Conservation (phyloP, 2,113 vertebrate species). For the Lampris megalopsis region DNA sequence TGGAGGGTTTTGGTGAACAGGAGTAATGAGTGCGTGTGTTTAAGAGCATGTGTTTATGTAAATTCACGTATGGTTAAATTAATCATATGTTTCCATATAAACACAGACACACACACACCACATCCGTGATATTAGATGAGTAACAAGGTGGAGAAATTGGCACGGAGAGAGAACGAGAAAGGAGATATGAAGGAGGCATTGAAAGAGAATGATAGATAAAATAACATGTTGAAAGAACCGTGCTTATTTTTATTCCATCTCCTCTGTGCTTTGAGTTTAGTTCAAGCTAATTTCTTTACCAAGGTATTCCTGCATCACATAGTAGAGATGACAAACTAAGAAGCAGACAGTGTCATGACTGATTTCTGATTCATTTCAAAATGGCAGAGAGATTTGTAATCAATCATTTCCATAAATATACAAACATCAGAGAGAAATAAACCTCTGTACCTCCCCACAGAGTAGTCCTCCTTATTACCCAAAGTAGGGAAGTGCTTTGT, state of each 20-base stretch:
- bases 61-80: not conserved
- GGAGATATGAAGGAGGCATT: not conserved
- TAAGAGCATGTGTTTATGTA: no score
- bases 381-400: constrained; percentile 29
- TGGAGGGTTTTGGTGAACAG: not conserved
- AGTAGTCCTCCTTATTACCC: constrained; percentile 57
- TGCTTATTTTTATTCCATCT: not conserved
- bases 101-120: constrained; percentile 4
- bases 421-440: constrained; percentile 29
- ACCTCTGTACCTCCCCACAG: constrained; percentile 10
- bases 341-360: constrained; percentile 17
- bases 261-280: not conserved
- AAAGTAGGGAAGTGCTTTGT: constrained; percentile 48
- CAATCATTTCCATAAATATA: constrained; percentile 30
- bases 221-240: not conserved
- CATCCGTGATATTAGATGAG: not conserved
- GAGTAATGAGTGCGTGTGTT: no score
- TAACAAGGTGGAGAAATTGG: not conserved
- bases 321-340: constrained; percentile 36
- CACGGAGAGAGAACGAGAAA: not conserved
- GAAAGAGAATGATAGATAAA: not conserved
- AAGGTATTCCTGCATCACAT: constrained; percentile 15
- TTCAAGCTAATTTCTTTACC: constrained; percentile 13
- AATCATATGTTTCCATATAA: not conserved
- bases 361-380: constrained; percentile 36